A percentile compares a stretch with the other conserved stretches of the same genome.
These are phyloP conservation scores for Dipodomys merriami DNA, from an alignment of 2,113 vertebrate species.

Conservation along the genomic window DNA sequence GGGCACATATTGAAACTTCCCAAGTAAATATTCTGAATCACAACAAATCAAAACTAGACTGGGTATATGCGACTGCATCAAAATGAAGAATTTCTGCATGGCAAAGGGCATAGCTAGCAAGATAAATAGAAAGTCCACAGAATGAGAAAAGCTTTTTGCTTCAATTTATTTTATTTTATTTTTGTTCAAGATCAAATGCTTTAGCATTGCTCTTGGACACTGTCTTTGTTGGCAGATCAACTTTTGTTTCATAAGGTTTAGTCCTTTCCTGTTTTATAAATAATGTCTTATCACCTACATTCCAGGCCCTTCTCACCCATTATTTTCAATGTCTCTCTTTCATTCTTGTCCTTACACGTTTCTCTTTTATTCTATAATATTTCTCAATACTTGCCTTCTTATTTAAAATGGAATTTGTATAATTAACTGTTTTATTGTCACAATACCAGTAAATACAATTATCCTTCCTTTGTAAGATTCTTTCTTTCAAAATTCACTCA, in stretches of 20 bases:
- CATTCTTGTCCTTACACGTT: background rate
- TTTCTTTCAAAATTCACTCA: conserved; percentile 31
- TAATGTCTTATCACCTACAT: conserved; percentile 51
- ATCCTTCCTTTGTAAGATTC: conserved; percentile 6
- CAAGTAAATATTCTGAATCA: no score
- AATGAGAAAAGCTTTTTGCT: no score
- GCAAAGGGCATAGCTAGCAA: no score
- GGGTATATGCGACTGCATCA: no score
- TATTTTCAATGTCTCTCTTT: conserved; percentile 15
- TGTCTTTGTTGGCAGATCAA: background rate
- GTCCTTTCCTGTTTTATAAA: conserved; percentile 28
- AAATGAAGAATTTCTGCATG: no score
- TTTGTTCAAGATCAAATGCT: conserved; percentile 29
- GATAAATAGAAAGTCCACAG: no score
- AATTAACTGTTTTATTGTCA: conserved; percentile 51
- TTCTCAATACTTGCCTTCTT: conserved; percentile 18
- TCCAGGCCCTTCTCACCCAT: conserved; percentile 11
- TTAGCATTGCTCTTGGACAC: background rate
- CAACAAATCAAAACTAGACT: no score
- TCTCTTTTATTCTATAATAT: conserved; percentile 6
- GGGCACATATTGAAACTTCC: no score
- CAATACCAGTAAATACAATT: background rate
- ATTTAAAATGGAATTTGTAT: conserved; percentile 27
- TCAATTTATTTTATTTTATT: background rate
- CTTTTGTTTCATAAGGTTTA: conserved; percentile 21